Base-by-base conservation (phyloP, 2,113 vertebrate species). In the Neopipo cinnamomea region DNA sequence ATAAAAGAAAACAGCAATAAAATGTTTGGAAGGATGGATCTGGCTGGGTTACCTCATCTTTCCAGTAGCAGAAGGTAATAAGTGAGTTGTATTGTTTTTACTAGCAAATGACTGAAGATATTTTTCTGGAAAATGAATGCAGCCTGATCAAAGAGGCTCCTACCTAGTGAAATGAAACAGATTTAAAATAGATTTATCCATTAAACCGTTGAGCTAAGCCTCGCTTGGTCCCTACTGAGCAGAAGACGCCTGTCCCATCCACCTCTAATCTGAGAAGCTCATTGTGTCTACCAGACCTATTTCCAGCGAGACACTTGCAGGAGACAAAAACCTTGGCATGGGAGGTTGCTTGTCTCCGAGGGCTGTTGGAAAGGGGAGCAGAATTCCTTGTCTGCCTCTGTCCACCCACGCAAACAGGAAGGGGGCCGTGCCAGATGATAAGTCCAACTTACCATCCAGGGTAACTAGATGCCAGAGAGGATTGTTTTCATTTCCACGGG, bases 361-460 rank as follows among this genome's bases (percentile, higher is more conserved):
- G 78, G 91, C 89, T 91, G 41, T 39, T 92, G 96, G 91, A 92
- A 95, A 95, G 70, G 83, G 88, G 86, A 94, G 95, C 88, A 93
- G 80, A 68, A 97, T 92, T 81, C 77, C 79, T 89, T 55, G 73
- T 72, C 90, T 95, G 91, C 87, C 84, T 87, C 78, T 0, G 50
- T 91, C 77, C 75, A 76, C 89, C 86, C 89, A 67, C 78, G 3
- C 82, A 92, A 95, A 87, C 88, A 97, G 95, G 96, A 96, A 74
- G 75, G 85, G 65, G 76, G 13, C 67, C 0, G 31, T 87, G 89
- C 92, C 87, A 83, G 87, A 89, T 85, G 90, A 66, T 90, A 80
- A 95, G 83, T 91, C 95, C 80, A 91, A 68, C 1, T 95, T 50
- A 85, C 92, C 84, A 92, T 73, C 67, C 91, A 88, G 93, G 71